A percentile compares a stretch with the other conserved stretches of the same genome.
phyloP scores from a whole-genome alignment of 2,113 vertebrate species.

The Heteronetta atricapilla region DNA sequence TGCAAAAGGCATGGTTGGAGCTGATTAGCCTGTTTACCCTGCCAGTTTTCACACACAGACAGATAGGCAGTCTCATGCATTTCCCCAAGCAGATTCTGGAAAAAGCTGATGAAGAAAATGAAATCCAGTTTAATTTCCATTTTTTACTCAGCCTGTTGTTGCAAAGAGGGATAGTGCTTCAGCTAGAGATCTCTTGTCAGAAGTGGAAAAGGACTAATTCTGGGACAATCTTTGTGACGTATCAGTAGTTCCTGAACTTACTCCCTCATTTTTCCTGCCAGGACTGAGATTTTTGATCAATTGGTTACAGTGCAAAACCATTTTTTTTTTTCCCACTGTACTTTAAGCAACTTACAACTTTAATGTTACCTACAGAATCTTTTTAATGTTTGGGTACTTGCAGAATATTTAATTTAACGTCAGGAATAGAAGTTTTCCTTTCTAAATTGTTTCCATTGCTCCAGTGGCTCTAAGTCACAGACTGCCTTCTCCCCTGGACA shows the following conservation, averaged over 20 bases:
- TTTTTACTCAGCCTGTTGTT: background rate
- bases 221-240: background rate
- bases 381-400: background rate
- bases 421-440: background rate
- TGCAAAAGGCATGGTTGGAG: slow-evolving; percentile 28
- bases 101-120: background rate
- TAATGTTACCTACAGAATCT: background rate
- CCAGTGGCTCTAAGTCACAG: background rate
- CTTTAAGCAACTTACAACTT: background rate
- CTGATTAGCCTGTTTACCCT: slow-evolving; percentile 42
- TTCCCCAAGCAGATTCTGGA: background rate
- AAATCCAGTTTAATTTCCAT: background rate
- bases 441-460: background rate
- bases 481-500: background rate
- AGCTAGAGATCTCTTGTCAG: background rate
- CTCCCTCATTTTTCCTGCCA: background rate
- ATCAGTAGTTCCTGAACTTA: background rate
- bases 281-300: background rate
- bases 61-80: background rate
- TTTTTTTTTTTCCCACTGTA: background rate
- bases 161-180: background rate
- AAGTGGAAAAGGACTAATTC: background rate
- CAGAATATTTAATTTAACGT: background rate
- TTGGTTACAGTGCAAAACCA: background rate
- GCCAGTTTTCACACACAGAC: background rate